Evolutionary conservation across 2,888 invertebrate genomes (phyloP), one percentile per base, ranked within the genome.

Genomic region (Plagiodera versicolora): DNA sequence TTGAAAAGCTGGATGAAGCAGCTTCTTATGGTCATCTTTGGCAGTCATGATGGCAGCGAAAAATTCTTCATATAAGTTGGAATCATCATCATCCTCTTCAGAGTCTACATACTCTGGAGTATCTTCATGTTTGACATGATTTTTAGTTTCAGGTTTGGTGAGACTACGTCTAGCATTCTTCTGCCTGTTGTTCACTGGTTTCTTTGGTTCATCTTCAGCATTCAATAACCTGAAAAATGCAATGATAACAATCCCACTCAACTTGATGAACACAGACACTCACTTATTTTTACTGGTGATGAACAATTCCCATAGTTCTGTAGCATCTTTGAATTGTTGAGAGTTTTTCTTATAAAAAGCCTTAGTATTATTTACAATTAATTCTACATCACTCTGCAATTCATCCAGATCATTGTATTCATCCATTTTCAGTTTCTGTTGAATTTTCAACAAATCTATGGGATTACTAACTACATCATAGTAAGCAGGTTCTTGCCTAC

Each of bases 351-450:
- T 96, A 79, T 98, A 98, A 82, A 95, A 98, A 8, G 93, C 90
- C 79, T 95, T 95, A 0, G 98, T 95, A 83, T 99, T 99, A 71
- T 89, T 92, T 24, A 97, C 90, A 73, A 99, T 85, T 32, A 97
- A 83, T 74, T 95, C 93, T 69, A 99, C 88, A 78, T 99, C 98
- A 8, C 87, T 85, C 39, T 94, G 89, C 63, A 99, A 83, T 75
- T 96, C 95, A 28, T 96, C 95, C 69, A 98, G 86, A 76, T 95
- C 95, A 69, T 92, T 91, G 79, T 99, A 99, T 56, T 97, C 96
- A 72, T 98, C 98, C 0, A 94, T 96, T 85, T 96, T 97, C 9
- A 98, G 81, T 79, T 98, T 98, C 76, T 97, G 97, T 79, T 98
- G 97, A 2, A 99, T 95, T 80, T 92, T 89, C 45, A 97, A 81